These are phyloP conservation scores for Melanogrammus aeglefinus DNA, from an alignment of 2,797 vertebrate species.

Conservation along the genomic window DNA sequence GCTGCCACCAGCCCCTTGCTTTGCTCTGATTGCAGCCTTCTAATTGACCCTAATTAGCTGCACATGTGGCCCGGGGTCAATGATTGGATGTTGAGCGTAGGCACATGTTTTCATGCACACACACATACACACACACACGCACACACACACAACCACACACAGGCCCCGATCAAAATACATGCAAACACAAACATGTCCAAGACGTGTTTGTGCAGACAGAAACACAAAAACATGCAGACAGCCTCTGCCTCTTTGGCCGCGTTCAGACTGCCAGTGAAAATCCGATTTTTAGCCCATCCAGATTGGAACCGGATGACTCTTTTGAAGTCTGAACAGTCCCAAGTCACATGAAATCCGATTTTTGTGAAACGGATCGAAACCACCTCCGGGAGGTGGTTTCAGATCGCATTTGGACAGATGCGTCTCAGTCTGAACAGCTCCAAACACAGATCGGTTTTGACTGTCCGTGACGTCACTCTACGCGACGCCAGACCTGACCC, in stretches of 20 bases:
- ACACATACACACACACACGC: constrained; percentile 24
- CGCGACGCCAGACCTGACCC: too few species aligned
- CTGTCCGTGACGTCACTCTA: too few species aligned
- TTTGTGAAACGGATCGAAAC: too few species aligned
- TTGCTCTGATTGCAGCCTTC: constrained; percentile 69
- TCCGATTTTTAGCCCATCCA: too few species aligned
- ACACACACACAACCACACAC: constrained; percentile 8
- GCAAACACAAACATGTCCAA: not conserved
- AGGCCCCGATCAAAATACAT: not conserved
- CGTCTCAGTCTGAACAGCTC: too few species aligned
- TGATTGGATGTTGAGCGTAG: constrained; percentile 41
- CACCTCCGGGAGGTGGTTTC: too few species aligned
- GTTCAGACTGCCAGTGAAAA: too few species aligned
- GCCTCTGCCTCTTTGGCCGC: not conserved
- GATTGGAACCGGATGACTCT: too few species aligned
- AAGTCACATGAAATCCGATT: too few species aligned
- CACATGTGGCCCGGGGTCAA: constrained; percentile 71
- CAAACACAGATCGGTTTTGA: too few species aligned
- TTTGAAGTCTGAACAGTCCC: too few species aligned
- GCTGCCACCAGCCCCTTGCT: constrained; percentile 47
- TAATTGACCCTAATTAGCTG: constrained; percentile 75
- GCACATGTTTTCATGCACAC: constrained; percentile 8
- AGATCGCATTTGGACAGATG: too few species aligned
- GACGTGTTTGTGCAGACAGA: not conserved
- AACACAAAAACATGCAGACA: not conserved